Percentiles rank a stretch among this genome's conserved stretches.
Evolutionary conservation across 1,140 invertebrate genomes (phyloP).

Genomic region (Zophobas morio): DNA sequence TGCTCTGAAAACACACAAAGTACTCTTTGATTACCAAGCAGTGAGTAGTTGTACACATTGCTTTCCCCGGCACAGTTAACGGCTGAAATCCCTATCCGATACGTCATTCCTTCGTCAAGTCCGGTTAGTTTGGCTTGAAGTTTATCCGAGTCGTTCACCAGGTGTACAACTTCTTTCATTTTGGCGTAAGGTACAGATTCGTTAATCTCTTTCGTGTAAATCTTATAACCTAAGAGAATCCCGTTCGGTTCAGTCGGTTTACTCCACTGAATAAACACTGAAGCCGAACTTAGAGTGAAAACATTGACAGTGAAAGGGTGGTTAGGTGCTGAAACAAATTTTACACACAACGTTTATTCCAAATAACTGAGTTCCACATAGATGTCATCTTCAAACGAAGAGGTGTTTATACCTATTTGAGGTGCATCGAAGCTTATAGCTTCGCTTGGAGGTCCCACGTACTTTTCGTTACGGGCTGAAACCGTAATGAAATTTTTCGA

Average conservation of each 20-base stretch:
- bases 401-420: constrained; percentile 76
- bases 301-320: constrained; percentile 87
- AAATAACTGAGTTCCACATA: constrained; percentile 20
- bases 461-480: constrained; percentile 90
- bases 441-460: constrained; percentile 91
- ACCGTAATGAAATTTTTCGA: constrained; percentile 92
- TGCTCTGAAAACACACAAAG: constrained; percentile 50
- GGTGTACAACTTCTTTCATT: constrained; percentile 69
- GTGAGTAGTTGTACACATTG: constrained; percentile 69
- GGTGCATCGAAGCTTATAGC: constrained; percentile 89
- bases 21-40: constrained; percentile 27
- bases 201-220: constrained; percentile 89
- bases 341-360: constrained; percentile 10
- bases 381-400: constrained; percentile 6
- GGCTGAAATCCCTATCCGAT: constrained; percentile 87
- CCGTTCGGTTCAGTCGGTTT: constrained; percentile 95
- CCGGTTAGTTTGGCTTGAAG: constrained; percentile 88
- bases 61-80: constrained; percentile 89
- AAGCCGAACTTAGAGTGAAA: constrained; percentile 88
- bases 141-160: constrained; percentile 82
- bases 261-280: constrained; percentile 91
- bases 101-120: constrained; percentile 87
- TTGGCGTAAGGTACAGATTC: constrained; percentile 73
- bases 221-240: constrained; percentile 91
- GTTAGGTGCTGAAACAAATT: constrained; percentile 78